Percentiles rank a stretch among this genome's conserved stretches.
phyloP scores from a whole-genome alignment of 1,140 invertebrate species.

The Aphidius ervi region DNA sequence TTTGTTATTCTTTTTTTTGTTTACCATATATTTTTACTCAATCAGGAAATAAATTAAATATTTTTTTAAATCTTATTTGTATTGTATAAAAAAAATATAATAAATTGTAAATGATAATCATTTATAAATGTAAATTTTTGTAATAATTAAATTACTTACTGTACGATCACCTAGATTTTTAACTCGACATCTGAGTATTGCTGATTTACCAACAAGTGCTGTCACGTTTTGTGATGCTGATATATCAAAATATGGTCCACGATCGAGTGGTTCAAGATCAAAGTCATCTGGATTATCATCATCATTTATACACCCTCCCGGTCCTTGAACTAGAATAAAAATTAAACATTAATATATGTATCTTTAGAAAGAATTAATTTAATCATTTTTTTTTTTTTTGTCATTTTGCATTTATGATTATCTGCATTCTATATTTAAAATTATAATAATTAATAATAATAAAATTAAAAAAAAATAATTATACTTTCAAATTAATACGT shows the following conservation, averaged over 20 bases:
- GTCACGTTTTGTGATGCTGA: conserved; percentile 75
- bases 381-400: conserved; percentile 5
- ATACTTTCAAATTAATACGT: too few species aligned
- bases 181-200: conserved; percentile 73
- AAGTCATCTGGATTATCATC: conserved; percentile 39
- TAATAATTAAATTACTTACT: conserved; percentile 46
- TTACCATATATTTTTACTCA: too few species aligned
- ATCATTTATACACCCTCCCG: conserved; percentile 41
- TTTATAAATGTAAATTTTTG: neutral
- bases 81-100: too few species aligned
- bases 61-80: too few species aligned
- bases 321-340: conserved; percentile 34
- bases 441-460: too few species aligned
- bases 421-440: too few species aligned
- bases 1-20: too few species aligned
- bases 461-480: too few species aligned
- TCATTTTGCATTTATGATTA: too few species aligned
- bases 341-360: conserved; percentile 16
- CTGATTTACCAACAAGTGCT: conserved; percentile 73
- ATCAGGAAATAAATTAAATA: too few species aligned
- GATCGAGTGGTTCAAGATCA: conserved; percentile 48
- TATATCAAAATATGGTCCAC: conserved; percentile 70
- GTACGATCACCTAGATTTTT: conserved; percentile 75
- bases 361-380: neutral
- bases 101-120: neutral